Conservation (phyloP, 2,797 vertebrate species). For the Valencia hispanica region DNA sequence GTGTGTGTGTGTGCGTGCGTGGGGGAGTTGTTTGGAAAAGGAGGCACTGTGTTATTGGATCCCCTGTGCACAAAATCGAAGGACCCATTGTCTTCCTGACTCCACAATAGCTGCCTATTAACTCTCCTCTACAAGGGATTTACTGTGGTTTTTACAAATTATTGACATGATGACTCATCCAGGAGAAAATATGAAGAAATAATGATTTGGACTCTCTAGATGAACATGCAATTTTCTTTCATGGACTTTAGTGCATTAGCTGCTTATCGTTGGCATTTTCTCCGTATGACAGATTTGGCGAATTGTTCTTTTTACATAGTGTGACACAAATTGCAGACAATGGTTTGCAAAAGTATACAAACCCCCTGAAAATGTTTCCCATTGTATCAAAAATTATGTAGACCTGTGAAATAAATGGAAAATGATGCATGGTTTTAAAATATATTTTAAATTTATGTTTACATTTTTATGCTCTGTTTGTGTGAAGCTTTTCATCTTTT, state of each 20-base stretch:
- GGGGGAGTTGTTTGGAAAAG: background rate
- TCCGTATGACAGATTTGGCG: background rate
- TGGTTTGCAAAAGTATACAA: background rate
- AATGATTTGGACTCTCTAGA: background rate
- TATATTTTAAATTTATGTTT: too few relatives aligned
- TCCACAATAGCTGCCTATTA: background rate
- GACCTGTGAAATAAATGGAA: too few relatives aligned
- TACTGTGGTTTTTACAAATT: background rate
- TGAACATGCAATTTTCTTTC: background rate
- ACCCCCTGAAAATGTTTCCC: background rate
- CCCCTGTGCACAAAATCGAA: slow-evolving; percentile 1
- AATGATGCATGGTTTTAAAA: too few relatives aligned
- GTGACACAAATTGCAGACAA: slow-evolving; percentile 6
- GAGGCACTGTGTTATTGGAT: background rate
- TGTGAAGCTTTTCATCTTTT: too few relatives aligned
- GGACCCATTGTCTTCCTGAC: slow-evolving; percentile 4
- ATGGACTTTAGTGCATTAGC: background rate
- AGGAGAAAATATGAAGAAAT: background rate
- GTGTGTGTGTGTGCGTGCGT: background rate
- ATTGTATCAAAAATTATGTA: background rate
- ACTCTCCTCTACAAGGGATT: background rate
- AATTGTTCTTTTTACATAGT: background rate
- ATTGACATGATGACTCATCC: background rate
- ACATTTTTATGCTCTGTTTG: too few relatives aligned
- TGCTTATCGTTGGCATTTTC: slow-evolving; percentile 16